Conservation (phyloP, 2,888 invertebrate species). For the Pomacea canaliculata region DNA sequence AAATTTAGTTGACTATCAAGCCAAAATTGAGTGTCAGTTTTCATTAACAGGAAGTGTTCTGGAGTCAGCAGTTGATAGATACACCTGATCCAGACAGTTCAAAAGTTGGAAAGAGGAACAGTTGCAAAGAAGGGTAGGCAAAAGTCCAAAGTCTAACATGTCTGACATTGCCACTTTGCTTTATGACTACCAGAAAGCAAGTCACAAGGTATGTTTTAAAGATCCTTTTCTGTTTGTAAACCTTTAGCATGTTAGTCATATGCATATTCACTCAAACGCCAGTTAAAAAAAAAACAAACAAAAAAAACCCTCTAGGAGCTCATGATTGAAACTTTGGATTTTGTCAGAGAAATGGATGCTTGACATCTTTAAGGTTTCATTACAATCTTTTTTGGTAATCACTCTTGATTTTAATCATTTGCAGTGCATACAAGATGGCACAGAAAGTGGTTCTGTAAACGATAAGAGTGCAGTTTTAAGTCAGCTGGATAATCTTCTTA, state of each 20-base stretch:
- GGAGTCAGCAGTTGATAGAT: constrained; percentile 23
- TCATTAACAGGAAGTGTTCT: constrained; percentile 19
- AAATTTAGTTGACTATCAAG: too few relatives aligned
- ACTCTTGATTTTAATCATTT: not conserved
- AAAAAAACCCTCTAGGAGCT: too few relatives aligned
- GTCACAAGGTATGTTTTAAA: constrained; percentile 21
- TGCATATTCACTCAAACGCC: not conserved
- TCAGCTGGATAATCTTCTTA: constrained; percentile 9
- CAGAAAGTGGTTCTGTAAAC: constrained; percentile 12
- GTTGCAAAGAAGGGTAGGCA: not conserved
- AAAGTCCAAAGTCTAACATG: not conserved
- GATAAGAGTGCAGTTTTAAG: constrained; percentile 6
- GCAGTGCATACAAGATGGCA: constrained; percentile 6
- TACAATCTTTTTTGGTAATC: too few relatives aligned
- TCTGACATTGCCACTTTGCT: not conserved
- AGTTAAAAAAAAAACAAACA: not conserved
- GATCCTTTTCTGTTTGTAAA: not conserved
- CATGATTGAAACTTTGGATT: too few relatives aligned
- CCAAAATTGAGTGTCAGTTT: too few relatives aligned
- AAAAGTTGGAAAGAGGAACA: constrained; percentile 7
- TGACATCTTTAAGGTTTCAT: too few relatives aligned
- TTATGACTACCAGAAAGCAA: constrained; percentile 1
- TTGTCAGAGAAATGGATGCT: too few relatives aligned
- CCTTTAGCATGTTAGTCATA: too few relatives aligned
- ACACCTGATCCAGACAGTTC: not conserved